A percentile compares a stretch with the other conserved stretches of the same genome.
These are phyloP conservation scores for Drosophila leontia DNA, from an alignment of 1,140 invertebrate genomes.

Conservation along the genomic window DNA sequence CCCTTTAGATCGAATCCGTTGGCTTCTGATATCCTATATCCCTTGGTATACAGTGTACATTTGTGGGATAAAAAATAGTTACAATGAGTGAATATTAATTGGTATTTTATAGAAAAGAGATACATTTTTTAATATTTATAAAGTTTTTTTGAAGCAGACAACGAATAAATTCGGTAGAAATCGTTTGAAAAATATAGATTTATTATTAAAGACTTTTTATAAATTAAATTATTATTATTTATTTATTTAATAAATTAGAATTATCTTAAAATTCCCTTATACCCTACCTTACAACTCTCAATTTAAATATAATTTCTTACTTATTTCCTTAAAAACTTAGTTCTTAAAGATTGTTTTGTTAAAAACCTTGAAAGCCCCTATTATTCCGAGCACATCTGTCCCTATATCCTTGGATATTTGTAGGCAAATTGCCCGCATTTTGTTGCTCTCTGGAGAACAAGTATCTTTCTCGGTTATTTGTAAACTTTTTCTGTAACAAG, in stretches of 20 bases:
- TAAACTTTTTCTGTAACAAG: slow-evolving; percentile 40
- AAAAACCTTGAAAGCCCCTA: neutral
- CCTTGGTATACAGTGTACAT: neutral
- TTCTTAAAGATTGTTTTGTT: neutral
- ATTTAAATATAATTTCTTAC: neutral
- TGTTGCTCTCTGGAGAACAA: slow-evolving; percentile 48
- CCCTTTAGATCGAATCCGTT: slow-evolving; percentile 26
- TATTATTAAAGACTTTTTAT: no score
- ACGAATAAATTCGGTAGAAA: no score
- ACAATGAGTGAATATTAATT: accelerated
- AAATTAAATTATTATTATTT: no score
- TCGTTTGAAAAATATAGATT: no score
- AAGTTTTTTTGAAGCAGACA: no score
- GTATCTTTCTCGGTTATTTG: slow-evolving; percentile 48
- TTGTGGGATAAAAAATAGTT: no score
- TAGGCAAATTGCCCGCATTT: slow-evolving; percentile 55
- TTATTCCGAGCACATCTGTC: slow-evolving; percentile 3
- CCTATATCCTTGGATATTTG: slow-evolving; percentile 25
- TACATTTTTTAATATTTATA: no score
- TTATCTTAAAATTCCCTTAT: no score
- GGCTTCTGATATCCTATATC: slow-evolving; percentile 26
- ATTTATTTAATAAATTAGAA: no score
- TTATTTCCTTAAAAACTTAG: neutral
- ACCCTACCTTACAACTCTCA: no score
- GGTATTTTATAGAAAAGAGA: neutral